Base-by-base conservation (phyloP, 2,113 vertebrate species). In the Boulengeromyrus knoepffleri region DNA sequence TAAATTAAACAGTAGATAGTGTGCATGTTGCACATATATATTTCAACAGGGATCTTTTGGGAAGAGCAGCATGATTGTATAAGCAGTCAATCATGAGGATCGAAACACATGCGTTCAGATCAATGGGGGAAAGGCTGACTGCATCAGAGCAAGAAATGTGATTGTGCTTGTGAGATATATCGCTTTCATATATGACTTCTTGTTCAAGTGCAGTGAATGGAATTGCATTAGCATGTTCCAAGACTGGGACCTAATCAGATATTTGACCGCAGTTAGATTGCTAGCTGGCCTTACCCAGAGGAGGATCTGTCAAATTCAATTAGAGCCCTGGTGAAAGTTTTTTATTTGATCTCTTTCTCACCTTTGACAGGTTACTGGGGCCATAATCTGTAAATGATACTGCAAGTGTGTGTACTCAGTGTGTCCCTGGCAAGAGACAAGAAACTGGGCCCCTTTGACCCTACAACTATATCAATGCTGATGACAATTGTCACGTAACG, bases 201-300 rank as follows among this genome's bases (percentile, higher is more conserved):
- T 88, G 87, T 88, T 24, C 3, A 4, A 88, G 53, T 88, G 87
- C 87, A 66, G 87, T 45, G 31, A 88, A 88, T 58, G 87, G 53
- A 88, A 88, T 45, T 24, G 6, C 47, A 66, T 66, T 88, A 88
- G 87, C 31, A 42, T 24, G 56, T 39, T 50, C 87, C 53, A 39
- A 88, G 36, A 66, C 36, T n/a, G 39, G 56, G 36, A 31, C 39
- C 36, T 66, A 88, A 88, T 66, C 39, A 46, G 19, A 62, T 88
- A 88, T 88, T 66, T 66, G 56, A 24, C 87, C 53, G 66, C 36
- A 27, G 31, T 62, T 50, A 62, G 36, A 58, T 88, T 88, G 8
- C 87, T 50, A 88, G 53, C 85, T 31, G 7, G 39, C 8, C 27
- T 46, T 62, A n/a, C 53, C 39, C 39, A 39, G 42, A 45, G 56